Evolutionary conservation across 37 sponge, comb jelly and placozoan genomes (phyloP).

Genomic region (Geodia barretti): DNA sequence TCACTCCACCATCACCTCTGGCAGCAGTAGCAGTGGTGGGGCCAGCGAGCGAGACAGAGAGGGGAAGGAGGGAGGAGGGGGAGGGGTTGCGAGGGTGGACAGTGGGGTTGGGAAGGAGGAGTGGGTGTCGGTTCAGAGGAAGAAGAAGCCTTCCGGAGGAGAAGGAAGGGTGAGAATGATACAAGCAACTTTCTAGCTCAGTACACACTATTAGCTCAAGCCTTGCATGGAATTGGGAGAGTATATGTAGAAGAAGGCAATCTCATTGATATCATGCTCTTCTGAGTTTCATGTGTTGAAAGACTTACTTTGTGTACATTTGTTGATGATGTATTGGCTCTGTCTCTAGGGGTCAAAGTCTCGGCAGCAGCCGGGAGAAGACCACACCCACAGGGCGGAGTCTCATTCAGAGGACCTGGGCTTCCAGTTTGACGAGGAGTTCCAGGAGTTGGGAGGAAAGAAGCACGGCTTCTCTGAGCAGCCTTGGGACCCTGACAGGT

Average conservation of each 20-base stretch:
- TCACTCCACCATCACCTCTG: background rate
- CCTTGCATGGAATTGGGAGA: too few species aligned
- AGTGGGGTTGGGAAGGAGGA: slow-evolving; percentile 12
- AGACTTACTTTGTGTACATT: background rate
- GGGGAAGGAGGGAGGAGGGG: background rate
- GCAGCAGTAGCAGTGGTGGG: background rate
- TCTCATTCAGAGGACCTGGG: slow-evolving; percentile 53
- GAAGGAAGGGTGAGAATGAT: slow-evolving; percentile 29
- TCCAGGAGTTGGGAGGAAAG: slow-evolving; percentile 45
- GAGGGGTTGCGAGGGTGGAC: background rate
- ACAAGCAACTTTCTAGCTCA: too few species aligned
- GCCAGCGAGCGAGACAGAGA: background rate
- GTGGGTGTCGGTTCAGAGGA: slow-evolving; percentile 58
- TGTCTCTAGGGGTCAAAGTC: background rate
- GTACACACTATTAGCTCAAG: too few species aligned
- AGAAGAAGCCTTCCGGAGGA: slow-evolving; percentile 25
- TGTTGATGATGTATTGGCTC: background rate
- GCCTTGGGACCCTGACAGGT: slow-evolving; percentile 37
- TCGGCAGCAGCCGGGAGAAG: background rate
- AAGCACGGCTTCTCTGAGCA: slow-evolving; percentile 54
- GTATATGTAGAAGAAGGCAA: background rate
- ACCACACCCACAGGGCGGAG: background rate
- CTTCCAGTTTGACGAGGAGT: slow-evolving; percentile 73
- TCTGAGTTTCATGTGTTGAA: background rate
- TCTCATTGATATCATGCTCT: background rate